Base-by-base conservation (phyloP, 2,797 vertebrate species). In the Lindbergichthys nudifrons region DNA sequence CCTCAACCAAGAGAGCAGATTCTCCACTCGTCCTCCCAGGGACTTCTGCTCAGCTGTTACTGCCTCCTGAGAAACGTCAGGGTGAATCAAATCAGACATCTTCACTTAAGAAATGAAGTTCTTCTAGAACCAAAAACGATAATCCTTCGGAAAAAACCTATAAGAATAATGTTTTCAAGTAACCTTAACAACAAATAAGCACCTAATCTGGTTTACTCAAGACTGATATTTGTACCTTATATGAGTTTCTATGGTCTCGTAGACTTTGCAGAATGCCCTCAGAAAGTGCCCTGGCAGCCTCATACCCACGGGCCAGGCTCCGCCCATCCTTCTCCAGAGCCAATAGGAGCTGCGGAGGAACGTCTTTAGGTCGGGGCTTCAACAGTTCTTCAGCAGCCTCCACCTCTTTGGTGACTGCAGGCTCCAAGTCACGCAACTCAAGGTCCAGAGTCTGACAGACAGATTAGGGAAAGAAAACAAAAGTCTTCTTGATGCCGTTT, bases 301-400 rank as follows among this genome's bases (percentile, higher is more conserved):
- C 91, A 67, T 97, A 95, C 15, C 96, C 96, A 77, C 96, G 96
- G 21, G 95, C 89, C 66, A 99, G 93, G 87, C 96, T 97, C 86
- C 95, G 96, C 75, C 92, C 91, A 56, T 99, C 97, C 87, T 98
- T 99, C 82, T 98, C 96, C 83, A 99, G 90, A 53, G 97, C 97
- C 71, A 94, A 91, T 65, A 98, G 84, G 18, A 99, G 93, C 82
- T 99, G 97, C 19, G 93, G 88, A 52, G 98, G 98, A 79, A 99
- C 95, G 75, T 97, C 95, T 67, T 88, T 86, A 3, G 93, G 94
- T 59, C 83, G 91, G 59, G 87, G 94, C 83, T 94, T 89, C 64
- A 97, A 80, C 30, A 98, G 92, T 21, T 77, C 70, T 80, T 93
- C 90, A 13, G 94, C 96, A 0, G 93, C 94, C 1, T 96, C 94